Evolutionary conservation across 2,888 invertebrate species (phyloP), one percentile per base, ranked within the genome.

Genomic region (Dynastes maya): DNA sequence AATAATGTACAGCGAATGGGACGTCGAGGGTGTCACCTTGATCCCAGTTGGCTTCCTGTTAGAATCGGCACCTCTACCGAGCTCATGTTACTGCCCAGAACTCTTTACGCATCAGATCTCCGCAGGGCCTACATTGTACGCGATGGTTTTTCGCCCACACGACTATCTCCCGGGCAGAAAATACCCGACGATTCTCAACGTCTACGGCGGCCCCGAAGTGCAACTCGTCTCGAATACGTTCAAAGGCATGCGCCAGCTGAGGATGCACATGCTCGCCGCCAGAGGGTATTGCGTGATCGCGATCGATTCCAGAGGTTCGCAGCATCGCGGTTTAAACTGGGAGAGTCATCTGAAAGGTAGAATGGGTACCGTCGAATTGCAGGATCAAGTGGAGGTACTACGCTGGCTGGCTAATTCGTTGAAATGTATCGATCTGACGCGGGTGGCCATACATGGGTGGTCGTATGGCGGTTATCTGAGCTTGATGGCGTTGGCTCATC

Each of bases 381-480:
- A 94, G 58, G 98, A 99, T 89, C 98, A 99, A 91, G 92, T 92
- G 11, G 98, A 99, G 90, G 97, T 98, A 0, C 89, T 99, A 70
- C 93, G 94, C 83, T 95, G 95, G 92, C 89, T 98, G 78, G 94
- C 97, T 0, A 94, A 95, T 81, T 94, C 94, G 81, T 92, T 95
- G 2, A 95, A 95, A 63, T 97, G 95, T 84, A 96, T 99, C 80
- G 99, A 99, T 87, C 92, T 98, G 91, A 92, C 92, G 83, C 91
- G 99, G 67, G 94, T 99, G 13, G 98, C 97, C 0, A 96, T 99
- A 83, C 97, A 98, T 87, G 99, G 99, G 0, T 99, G 99, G 98
- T 98, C 98, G 63, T 99, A 99, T 86, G 99, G 99, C 61, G 99
- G 99, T 40, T 99, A 99, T 90, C 91, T 99, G 53, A 97, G 98